Evolutionary conservation across 2,797 vertebrate genomes (phyloP).

Genomic region (Melanotaenia nigrans): DNA sequence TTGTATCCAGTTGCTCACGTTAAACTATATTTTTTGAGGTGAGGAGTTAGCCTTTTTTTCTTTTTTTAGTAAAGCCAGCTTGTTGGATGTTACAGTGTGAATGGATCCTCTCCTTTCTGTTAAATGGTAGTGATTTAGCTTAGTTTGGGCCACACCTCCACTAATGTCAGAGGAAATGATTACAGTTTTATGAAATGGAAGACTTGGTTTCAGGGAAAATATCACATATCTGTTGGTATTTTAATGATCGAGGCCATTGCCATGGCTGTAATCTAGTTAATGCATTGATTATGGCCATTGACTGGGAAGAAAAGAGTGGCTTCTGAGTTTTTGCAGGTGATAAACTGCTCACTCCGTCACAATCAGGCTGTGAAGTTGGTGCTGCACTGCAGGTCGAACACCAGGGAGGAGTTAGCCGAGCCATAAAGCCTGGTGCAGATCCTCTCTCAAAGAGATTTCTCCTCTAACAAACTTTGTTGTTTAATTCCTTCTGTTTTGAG

Average conservation of each 20-base stretch:
- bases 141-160: not conserved
- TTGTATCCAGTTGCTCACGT: too few relatives aligned
- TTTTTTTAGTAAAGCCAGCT: too few relatives aligned
- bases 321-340: conserved; percentile 28
- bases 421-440: conserved; percentile 4
- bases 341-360: conserved; percentile 40
- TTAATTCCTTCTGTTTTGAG: not conserved
- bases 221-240: conserved; percentile 17
- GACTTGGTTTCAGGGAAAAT: conserved; percentile 25
- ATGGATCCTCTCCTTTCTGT: not conserved
- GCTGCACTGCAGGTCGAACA: conserved; percentile 20
- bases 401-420: conserved; percentile 1
- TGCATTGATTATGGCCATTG: conserved; percentile 15
- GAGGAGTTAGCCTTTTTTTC: too few relatives aligned
- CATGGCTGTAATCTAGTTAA: conserved; percentile 28
- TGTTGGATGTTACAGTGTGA: too few relatives aligned
- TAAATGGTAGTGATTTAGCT: not conserved
- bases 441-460: not conserved
- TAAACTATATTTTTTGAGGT: too few relatives aligned
- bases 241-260: conserved; percentile 21
- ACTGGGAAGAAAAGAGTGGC: conserved; percentile 18
- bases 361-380: conserved; percentile 19
- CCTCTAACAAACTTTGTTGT: not conserved
- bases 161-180: conserved; percentile 31
- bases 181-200: conserved; percentile 24